Evolutionary conservation across 2,888 invertebrate genomes (phyloP).

Genomic region (Brenthis daphne): DNA sequence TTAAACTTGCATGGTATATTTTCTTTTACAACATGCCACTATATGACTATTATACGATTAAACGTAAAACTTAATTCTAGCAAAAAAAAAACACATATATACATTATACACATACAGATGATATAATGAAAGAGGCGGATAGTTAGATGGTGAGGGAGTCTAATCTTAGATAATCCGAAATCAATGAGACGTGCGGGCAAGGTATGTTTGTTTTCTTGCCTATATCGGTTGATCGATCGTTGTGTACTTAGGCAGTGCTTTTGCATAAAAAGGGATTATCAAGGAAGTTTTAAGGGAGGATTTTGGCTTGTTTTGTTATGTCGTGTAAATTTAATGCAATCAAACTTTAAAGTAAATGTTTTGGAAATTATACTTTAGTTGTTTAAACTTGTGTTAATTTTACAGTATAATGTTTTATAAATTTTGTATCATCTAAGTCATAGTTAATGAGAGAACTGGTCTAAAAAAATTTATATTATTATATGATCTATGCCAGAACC

Average conservation of each 20-base stretch:
- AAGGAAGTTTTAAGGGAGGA: constrained; percentile 24
- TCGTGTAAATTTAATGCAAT: constrained; percentile 18
- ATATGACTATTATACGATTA: neutral
- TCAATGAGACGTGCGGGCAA: constrained; percentile 58
- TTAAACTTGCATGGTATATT: too few species aligned
- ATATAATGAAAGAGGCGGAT: constrained; percentile 50
- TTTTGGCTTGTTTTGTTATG: constrained; percentile 19
- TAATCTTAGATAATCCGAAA: constrained; percentile 67
- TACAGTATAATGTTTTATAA: too few species aligned
- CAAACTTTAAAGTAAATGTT: constrained; percentile 5
- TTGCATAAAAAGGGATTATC: constrained; percentile 37
- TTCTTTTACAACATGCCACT: too few species aligned
- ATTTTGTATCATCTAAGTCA: too few species aligned
- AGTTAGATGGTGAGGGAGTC: constrained; percentile 53
- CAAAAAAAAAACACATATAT: constrained; percentile 36
- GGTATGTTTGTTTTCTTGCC: constrained; percentile 44
- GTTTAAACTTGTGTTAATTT: neutral
- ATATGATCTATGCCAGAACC: too few species aligned
- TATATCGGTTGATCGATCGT: constrained; percentile 44
- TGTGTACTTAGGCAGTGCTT: constrained; percentile 37
- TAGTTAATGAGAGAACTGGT: too few species aligned
- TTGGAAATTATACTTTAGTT: neutral
- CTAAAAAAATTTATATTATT: too few species aligned
- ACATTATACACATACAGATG: constrained; percentile 33
- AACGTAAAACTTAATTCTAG: constrained; percentile 9